Base-by-base conservation (phyloP, 2,113 vertebrate species). In the Sebastes schlegelii region DNA sequence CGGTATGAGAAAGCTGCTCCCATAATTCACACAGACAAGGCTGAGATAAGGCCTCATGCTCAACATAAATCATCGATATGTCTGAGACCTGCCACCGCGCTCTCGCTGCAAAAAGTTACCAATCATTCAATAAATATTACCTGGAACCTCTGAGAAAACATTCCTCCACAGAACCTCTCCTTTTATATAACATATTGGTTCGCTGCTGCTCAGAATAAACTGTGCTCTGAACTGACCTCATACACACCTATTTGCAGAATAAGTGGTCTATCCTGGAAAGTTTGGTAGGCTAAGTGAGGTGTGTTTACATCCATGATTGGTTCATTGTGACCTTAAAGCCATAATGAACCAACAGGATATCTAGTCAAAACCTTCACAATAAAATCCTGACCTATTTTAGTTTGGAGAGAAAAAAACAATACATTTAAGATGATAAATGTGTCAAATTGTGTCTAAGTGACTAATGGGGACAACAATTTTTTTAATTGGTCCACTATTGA, bases 11-110 rank as follows among this genome's bases (percentile, higher is more conserved):
- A 80, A 88, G 75, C 78, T 88, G 83, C 86, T 73, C 13, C 74
- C 78, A 90, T 93, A 91, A 91, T 71, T 94, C 91, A 92, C 16
- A 48, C 14, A 60, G 89, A 91, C 89, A 91, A 26, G 86, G 34
- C 34, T 60, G 23, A 70, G 84, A 74, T 72, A 74, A 89, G 78
- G 57, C 49, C 79, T 74, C 76, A 74, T 74, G 79, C 65, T 76
- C 77, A n/a, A 79, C 86, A 86, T 92, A 82, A 91, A 89, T 93
- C 92, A 86, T 3, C 2, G 5, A 64, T 8, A 71, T 58, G 76
- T 83, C 77, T 63, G 67, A 64, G 9, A 72, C 23, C 42, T 77
- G 79, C 58, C 43, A 2, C 85, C 60, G 60, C 60, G 60, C 62
- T 64, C 65, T 52, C 34, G 12, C 76, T 55, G 57, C 57, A 60